Evolutionary conservation across 2,888 invertebrate genomes (phyloP).

Genomic region (Drosophila phalerata): DNA sequence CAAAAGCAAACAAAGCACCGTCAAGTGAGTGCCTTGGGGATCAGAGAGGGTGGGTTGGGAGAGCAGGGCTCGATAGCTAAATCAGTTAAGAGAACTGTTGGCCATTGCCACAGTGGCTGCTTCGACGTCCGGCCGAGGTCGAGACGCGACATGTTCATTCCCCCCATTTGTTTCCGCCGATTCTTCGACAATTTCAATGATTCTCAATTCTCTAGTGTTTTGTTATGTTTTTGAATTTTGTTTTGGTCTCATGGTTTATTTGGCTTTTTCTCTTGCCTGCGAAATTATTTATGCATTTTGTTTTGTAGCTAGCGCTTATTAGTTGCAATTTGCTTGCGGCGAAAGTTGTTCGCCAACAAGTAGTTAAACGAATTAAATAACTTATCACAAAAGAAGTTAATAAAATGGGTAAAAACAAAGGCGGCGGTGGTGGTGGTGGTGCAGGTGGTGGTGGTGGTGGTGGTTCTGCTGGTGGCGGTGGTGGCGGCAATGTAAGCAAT

Average conservation of each 20-base stretch:
- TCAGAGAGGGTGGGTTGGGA: slow-evolving; percentile 5
- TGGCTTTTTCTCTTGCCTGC: slow-evolving; percentile 28
- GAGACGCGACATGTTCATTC: slow-evolving; percentile 16
- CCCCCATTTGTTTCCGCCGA: too few relatives aligned
- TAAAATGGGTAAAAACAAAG: slow-evolving; percentile 84
- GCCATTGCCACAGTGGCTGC: slow-evolving; percentile 35
- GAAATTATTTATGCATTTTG: slow-evolving; percentile 72
- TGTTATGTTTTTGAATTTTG: slow-evolving; percentile 46
- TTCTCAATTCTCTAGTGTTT: slow-evolving; percentile 31
- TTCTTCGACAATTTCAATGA: slow-evolving; percentile 21
- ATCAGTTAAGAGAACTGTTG: slow-evolving; percentile 66
- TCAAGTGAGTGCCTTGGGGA: slow-evolving; percentile 8
- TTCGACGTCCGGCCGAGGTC: slow-evolving; percentile 47
- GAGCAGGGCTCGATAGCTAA: slow-evolving; percentile 52
- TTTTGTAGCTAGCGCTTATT: slow-evolving; percentile 60
- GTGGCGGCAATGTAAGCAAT: slow-evolving; percentile 84
- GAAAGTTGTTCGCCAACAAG: slow-evolving; percentile 56
- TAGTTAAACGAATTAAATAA: slow-evolving; percentile 57
- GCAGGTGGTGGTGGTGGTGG: slow-evolving; percentile 56
- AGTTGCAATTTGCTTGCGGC: slow-evolving; percentile 71
- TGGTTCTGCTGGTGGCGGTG: slow-evolving; percentile 66
- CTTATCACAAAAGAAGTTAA: slow-evolving; percentile 49
- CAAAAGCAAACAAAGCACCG: slow-evolving; percentile 35
- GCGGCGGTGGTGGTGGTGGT: slow-evolving; percentile 69
- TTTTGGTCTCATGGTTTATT: slow-evolving; percentile 68